These are phyloP conservation scores for Gila orcuttii DNA, from an alignment of 2,113 vertebrate genomes.

Conservation along the genomic window DNA sequence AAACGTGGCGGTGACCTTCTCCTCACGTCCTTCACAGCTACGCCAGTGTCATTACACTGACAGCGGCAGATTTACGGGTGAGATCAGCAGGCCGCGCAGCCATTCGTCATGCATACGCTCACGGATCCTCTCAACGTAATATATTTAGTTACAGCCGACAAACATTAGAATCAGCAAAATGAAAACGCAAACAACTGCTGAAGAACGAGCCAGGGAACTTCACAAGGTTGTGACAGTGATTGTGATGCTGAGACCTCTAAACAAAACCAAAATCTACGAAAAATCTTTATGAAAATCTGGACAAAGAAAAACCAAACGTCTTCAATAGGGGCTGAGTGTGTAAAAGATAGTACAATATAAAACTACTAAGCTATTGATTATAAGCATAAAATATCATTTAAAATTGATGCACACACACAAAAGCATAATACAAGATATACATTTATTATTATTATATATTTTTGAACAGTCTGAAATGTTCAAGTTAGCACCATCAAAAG, in stretches of 20 bases:
- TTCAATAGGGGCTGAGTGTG: neutral
- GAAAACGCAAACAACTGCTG: slow-evolving; percentile 43
- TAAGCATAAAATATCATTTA: slow-evolving; percentile 45
- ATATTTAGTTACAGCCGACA: slow-evolving; percentile 1
- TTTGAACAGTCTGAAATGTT: slow-evolving; percentile 67
- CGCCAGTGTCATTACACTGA: slow-evolving; percentile 42
- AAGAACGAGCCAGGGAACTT: slow-evolving; percentile 71
- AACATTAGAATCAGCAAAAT: slow-evolving; percentile 21
- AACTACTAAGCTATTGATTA: neutral
- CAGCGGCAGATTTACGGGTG: slow-evolving; percentile 1
- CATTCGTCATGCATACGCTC: slow-evolving; percentile 33
- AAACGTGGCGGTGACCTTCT: slow-evolving; percentile 35
- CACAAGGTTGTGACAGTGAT: neutral
- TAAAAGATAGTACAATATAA: neutral
- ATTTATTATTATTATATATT: slow-evolving; percentile 66
- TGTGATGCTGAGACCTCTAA: neutral
- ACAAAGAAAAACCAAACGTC: neutral
- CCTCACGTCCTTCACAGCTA: slow-evolving; percentile 56
- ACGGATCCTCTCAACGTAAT: slow-evolving; percentile 23
- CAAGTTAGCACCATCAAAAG: slow-evolving; percentile 84
- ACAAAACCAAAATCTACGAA: too few species aligned
- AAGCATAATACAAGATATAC: slow-evolving; percentile 70
- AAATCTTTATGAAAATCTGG: neutral
- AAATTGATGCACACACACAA: slow-evolving; percentile 72
- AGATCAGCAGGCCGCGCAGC: slow-evolving; percentile 34